Evolutionary conservation across 2,113 vertebrate species (phyloP), one percentile per base, ranked within the genome.

Genomic region (Misgurnus mizolepis): DNA sequence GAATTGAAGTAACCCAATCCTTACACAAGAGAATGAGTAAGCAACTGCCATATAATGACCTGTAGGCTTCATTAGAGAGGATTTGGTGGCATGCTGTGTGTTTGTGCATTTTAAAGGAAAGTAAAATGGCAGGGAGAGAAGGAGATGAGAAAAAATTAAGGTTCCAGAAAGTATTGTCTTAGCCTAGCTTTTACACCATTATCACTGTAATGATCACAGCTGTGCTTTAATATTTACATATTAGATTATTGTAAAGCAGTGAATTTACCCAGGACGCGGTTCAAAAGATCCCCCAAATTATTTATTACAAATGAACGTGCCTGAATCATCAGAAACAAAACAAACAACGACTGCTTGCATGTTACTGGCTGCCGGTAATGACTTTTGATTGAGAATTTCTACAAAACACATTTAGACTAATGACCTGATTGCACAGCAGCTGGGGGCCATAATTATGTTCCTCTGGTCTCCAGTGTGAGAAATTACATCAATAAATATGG

Each of bases 401-500:
- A 78, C 71, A 78, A 82, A 87, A 83, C 75, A 80, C 78, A 71
- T 72, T 78, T 81, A 88, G 80, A 83, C 85, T 88, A 84, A 90
- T 89, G 76, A 83, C 88, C 80, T 58, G 78, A 82, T 67, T 12
- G 83, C 77, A 79, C 86, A 79, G 82, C 83, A 82, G 83, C 78
- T 18, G 14, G 74, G 67, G 78, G 80, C 56, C 15, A 0, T 72
- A 68, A 67, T 85, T 80, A 80, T 76, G 79, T 84, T 82, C 73
- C 81, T 67, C 64, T 67, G 82, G 83, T 86, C 78, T 85, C 66
- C 47, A 15, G 18, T 81, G 61, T 87, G 86, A 90, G 85, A 69
- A 88, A 89, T 89, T 79, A 81, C 82, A 73, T 74, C 84, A 88
- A 87, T 87, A 90, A 88, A 87, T 87, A 81, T 80, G 67, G 75